phyloP scores from a whole-genome alignment of 2,797 vertebrate species.

The Intellagama lesueurii region DNA sequence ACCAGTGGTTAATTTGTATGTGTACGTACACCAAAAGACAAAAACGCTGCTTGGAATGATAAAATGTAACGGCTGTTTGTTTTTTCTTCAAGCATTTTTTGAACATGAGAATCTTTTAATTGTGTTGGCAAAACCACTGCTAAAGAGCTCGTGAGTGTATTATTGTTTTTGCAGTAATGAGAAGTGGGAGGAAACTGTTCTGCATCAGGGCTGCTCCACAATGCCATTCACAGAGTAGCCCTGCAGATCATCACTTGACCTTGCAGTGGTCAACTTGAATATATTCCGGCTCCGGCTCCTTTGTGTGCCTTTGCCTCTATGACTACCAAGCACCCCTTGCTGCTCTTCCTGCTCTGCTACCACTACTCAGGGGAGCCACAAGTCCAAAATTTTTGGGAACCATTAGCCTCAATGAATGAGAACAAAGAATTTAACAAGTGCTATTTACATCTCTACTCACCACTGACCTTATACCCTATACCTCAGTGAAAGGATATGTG shows the following conservation, averaged over 20 bases:
- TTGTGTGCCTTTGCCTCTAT: too few relatives aligned
- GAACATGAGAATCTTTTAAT: not conserved
- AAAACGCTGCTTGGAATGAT: not conserved
- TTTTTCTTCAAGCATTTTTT: conserved; percentile 3
- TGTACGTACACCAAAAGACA: accelerated
- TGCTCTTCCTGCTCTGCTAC: too few relatives aligned
- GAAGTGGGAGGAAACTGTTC: not conserved
- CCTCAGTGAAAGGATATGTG: not conserved
- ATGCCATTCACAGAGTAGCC: not conserved
- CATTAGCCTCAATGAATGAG: too few relatives aligned
- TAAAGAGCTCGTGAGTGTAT: not conserved
- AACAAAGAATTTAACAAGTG: too few relatives aligned
- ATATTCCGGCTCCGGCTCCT: not conserved
- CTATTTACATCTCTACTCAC: not conserved
- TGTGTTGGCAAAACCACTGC: not conserved
- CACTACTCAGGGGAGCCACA: too few relatives aligned
- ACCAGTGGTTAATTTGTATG: not conserved
- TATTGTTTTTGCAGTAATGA: not conserved
- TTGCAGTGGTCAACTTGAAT: not conserved
- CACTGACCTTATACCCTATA: not conserved
- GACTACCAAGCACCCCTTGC: too few relatives aligned
- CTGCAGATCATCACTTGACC: not conserved
- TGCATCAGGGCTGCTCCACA: not conserved
- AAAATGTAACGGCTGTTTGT: not conserved
- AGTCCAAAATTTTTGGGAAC: too few relatives aligned